Conservation (phyloP, 2,113 vertebrate genomes). For the Pteronura brasiliensis region DNA sequence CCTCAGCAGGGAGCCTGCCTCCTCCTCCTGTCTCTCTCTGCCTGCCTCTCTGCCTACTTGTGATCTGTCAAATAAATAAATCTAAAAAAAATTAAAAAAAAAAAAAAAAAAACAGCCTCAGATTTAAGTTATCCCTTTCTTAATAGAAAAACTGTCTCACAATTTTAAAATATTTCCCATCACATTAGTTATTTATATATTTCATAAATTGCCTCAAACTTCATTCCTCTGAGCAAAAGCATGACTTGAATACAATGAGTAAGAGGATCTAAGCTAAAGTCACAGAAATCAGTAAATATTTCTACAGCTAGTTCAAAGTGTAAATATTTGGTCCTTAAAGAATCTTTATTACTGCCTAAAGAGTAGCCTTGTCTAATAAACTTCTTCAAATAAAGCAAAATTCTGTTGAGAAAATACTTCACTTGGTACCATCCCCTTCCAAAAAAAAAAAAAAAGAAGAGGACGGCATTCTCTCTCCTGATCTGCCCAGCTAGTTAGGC, state of each 20-base stretch:
- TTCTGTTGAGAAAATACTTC: conserved; percentile 54
- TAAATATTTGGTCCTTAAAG: conserved; percentile 76
- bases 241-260: conserved; percentile 66
- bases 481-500: conserved; percentile 60
- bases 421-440: conserved; percentile 7
- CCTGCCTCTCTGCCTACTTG: no score
- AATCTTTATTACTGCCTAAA: conserved; percentile 73
- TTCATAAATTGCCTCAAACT: conserved; percentile 70
- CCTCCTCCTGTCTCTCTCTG: no score
- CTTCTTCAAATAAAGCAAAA: conserved; percentile 60
- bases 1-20: no score
- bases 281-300: conserved; percentile 79
- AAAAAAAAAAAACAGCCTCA: no score
- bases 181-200: conserved; percentile 74
- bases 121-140: conserved; percentile 64
- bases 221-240: conserved; percentile 68
- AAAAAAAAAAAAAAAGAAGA: neutral
- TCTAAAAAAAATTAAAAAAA: no score
- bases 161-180: conserved; percentile 74
- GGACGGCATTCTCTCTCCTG: conserved; percentile 3
- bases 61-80: no score
- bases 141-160: conserved; percentile 66
- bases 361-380: conserved; percentile 66
- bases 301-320: conserved; percentile 74
- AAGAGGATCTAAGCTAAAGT: conserved; percentile 64